These are phyloP conservation scores for Crossaster papposus DNA, from an alignment of 53 echinoderm and acorn worm genomes.

Conservation along the genomic window DNA sequence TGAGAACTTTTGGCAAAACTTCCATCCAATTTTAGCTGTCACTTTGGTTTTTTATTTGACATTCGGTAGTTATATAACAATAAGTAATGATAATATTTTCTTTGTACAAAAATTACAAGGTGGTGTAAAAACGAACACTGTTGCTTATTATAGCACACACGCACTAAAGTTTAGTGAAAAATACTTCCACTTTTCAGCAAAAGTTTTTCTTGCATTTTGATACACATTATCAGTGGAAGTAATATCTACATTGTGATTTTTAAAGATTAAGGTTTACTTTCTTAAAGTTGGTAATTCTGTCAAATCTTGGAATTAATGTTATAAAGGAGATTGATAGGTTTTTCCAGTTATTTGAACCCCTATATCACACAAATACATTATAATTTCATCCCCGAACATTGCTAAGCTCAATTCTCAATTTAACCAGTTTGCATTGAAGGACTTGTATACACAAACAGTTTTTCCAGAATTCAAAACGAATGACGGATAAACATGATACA, in stretches of 20 bases:
- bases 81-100: background rate
- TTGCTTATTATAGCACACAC: background rate
- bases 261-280: too few relatives aligned
- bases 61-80: constrained; percentile 22
- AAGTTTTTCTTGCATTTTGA: constrained; percentile 22
- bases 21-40: background rate
- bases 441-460: too few relatives aligned
- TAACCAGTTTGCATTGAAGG: too few relatives aligned
- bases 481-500: too few relatives aligned
- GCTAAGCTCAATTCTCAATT: too few relatives aligned
- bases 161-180: constrained; percentile 4
- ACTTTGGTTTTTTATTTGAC: background rate
- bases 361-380: too few relatives aligned
- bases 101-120: constrained; percentile 52
- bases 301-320: too few relatives aligned
- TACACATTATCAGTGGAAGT: background rate
- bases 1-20: background rate
- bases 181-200: background rate
- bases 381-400: too few relatives aligned
- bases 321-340: too few relatives aligned
- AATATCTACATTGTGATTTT: background rate
- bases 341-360: too few relatives aligned
- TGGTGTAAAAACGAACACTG: constrained; percentile 41
- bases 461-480: too few relatives aligned
- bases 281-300: too few relatives aligned